These are phyloP conservation scores for Monarcha castaneiventris DNA, from an alignment of 2,113 vertebrate genomes.

Conservation along the genomic window DNA sequence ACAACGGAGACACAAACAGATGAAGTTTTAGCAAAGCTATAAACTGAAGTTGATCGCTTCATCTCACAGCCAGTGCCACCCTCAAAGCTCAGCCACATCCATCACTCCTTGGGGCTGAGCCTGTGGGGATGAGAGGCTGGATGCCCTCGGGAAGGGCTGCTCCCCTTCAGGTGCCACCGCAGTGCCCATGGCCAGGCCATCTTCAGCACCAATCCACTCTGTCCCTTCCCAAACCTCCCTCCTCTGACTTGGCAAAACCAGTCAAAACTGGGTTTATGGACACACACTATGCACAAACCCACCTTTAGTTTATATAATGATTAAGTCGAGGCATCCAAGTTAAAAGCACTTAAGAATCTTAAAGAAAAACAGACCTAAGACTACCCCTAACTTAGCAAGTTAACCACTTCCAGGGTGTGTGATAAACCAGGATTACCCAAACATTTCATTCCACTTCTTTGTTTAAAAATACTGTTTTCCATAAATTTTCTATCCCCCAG, in stretches of 20 bases:
- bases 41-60: rapidly evolving
- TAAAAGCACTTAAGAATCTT: not conserved
- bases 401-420: not conserved
- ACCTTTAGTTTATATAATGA: not conserved
- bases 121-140: rapidly evolving
- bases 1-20: not conserved
- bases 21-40: not conserved
- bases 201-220: not conserved
- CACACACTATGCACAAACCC: not conserved
- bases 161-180: rapidly evolving
- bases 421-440: not conserved
- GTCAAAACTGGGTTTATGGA: not conserved
- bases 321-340: not conserved
- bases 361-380: not conserved
- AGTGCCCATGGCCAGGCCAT: rapidly evolving
- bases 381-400: not conserved
- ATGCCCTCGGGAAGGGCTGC: rapidly evolving
- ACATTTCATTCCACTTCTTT: not conserved
- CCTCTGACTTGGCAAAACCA: not conserved
- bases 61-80: not conserved
- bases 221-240: not conserved
- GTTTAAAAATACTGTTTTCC: not conserved
- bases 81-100: no score
- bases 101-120: not conserved
- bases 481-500: not conserved